phyloP scores from a whole-genome alignment of 1,140 invertebrate genomes.

The Drosophila jambulina region DNA sequence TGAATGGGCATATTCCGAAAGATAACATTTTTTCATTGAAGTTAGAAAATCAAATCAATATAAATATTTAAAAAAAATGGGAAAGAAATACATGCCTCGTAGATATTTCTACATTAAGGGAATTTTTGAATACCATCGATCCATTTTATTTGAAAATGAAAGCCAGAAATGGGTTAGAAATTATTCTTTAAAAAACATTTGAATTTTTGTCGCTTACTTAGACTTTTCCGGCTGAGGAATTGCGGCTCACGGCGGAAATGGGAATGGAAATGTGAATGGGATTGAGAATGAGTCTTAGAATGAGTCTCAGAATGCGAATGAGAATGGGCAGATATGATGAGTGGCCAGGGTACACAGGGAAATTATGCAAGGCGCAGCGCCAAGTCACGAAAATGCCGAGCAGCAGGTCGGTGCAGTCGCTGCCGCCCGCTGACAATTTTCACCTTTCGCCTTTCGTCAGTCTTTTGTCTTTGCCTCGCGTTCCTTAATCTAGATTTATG shows the following conservation, averaged over 20 bases:
- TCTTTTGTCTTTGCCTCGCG: conserved; percentile 61
- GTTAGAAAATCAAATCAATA: neutral
- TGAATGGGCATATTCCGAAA: neutral
- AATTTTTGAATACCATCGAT: neutral
- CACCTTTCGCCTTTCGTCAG: conserved; percentile 59
- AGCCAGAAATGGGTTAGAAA: neutral
- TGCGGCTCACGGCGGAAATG: conserved; percentile 30
- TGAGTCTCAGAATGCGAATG: conserved; percentile 30
- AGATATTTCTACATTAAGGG: neutral
- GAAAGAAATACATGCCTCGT: neutral
- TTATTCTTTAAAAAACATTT: neutral
- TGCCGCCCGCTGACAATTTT: conserved; percentile 66
- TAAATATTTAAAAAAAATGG: neutral
- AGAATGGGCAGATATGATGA: conserved; percentile 36
- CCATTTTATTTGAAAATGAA: neutral
- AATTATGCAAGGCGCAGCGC: conserved; percentile 69
- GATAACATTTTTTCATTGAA: neutral
- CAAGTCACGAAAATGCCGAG: conserved; percentile 53
- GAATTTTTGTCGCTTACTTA: neutral
- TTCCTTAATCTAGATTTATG: conserved; percentile 82
- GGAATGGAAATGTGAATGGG: conserved; percentile 41
- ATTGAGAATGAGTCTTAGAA: neutral
- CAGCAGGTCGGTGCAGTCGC: conserved; percentile 26
- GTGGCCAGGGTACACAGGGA: conserved; percentile 41
- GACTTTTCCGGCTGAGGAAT: conserved; percentile 13